Percentiles rank a stretch among this genome's conserved stretches.
Evolutionary conservation across 2,888 invertebrate species (phyloP).

Genomic region (Epirrhoe tristata): DNA sequence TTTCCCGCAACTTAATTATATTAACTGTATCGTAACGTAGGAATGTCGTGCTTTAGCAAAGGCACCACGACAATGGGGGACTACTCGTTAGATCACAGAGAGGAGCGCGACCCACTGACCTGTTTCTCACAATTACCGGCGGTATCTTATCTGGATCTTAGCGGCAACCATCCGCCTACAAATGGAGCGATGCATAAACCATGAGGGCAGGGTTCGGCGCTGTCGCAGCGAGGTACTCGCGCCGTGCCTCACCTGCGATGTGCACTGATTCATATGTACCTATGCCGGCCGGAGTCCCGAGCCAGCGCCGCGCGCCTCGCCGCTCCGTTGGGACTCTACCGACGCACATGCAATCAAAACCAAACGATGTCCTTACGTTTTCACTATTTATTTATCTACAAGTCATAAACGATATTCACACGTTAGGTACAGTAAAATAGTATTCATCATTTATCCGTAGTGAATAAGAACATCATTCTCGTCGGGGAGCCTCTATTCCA

Average conservation of each 20-base stretch:
- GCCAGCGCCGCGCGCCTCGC: not conserved
- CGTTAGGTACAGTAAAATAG: not conserved
- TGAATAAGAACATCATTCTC: not conserved
- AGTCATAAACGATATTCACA: not conserved
- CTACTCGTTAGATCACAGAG: slow-evolving; percentile 1
- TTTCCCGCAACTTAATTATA: no score
- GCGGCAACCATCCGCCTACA: slow-evolving; percentile 30
- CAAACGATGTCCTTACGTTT: not conserved
- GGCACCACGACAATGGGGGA: not conserved
- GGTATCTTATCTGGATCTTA: slow-evolving; percentile 36
- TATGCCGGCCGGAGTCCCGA: slow-evolving; percentile 8
- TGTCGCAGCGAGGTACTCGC: slow-evolving; percentile 20
- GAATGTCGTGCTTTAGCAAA: not conserved
- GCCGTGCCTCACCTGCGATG: slow-evolving; percentile 1
- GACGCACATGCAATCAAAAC: not conserved
- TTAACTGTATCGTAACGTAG: no score
- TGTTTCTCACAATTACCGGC: slow-evolving; percentile 31
- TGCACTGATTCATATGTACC: slow-evolving; percentile 15
- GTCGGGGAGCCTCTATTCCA: not conserved
- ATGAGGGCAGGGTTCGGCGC: slow-evolving; percentile 26
- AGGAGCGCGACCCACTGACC: slow-evolving; percentile 27
- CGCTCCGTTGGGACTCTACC: not conserved
- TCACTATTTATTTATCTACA: not conserved
- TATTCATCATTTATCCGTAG: not conserved
- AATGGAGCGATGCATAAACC: slow-evolving; percentile 33